phyloP scores from a whole-genome alignment of 2,113 vertebrate species.

The Chlorodrepanis virens region DNA sequence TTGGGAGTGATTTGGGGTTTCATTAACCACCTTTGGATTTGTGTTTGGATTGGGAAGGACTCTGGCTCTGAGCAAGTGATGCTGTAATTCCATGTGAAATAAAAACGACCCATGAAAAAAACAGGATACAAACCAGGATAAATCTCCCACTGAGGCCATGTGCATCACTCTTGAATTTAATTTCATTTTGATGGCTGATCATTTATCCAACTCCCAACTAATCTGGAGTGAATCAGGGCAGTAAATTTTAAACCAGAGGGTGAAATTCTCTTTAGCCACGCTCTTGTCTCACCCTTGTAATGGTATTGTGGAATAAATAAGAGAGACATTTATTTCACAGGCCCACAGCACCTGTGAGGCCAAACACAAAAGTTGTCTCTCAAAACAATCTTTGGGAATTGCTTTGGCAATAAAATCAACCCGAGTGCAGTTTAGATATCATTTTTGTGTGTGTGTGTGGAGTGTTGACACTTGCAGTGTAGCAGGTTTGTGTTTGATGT shows the following conservation, averaged over 20 bases:
- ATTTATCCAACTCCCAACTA: background rate
- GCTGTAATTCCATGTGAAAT: background rate
- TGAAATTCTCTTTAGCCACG: background rate
- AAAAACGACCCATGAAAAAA: background rate
- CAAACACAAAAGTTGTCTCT: slow-evolving; percentile 12
- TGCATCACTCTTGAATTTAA: background rate
- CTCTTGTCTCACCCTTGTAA: background rate
- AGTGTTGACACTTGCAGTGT: slow-evolving; percentile 47
- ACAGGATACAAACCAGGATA: background rate
- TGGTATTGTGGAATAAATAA: background rate
- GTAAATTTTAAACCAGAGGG: background rate
- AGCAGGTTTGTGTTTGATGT: slow-evolving; percentile 45
- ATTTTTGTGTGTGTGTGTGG: background rate
- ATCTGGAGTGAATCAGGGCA: background rate
- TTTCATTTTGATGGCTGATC: background rate
- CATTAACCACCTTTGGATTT: background rate
- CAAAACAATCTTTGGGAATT: slow-evolving; percentile 14
- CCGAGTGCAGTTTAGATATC: background rate
- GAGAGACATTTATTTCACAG: background rate
- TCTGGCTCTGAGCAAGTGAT: background rate
- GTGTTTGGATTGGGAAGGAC: background rate
- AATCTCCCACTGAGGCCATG: background rate
- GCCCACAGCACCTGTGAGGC: background rate
- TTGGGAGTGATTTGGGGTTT: background rate
- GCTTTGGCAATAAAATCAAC: slow-evolving; percentile 35